Percentiles rank a stretch among this genome's conserved stretches.
Conservation (phyloP, 2,888 invertebrate species). For the Cantharis nigra region DNA sequence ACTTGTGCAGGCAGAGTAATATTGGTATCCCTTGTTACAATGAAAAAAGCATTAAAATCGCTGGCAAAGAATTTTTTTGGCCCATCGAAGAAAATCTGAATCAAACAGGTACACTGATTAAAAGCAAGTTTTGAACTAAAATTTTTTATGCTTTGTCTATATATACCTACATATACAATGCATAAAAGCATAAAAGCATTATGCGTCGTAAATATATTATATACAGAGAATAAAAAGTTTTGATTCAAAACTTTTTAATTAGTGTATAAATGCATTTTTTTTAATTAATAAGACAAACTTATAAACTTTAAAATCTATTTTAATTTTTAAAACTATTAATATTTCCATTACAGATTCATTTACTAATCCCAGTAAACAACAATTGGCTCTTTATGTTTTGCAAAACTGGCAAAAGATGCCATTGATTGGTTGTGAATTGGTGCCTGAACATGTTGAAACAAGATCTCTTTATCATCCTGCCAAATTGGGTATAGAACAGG, state of each 20-base stretch:
- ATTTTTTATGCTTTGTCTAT: no score
- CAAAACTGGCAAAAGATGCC: slow-evolving; percentile 78
- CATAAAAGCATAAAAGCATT: no score
- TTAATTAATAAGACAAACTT: no score
- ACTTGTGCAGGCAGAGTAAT: slow-evolving; percentile 71
- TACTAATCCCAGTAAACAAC: slow-evolving; percentile 60
- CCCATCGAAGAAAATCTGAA: background rate
- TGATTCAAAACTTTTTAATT: no score
- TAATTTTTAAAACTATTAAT: background rate
- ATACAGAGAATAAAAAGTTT: no score
- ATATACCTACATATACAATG: no score
- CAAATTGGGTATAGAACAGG: slow-evolving; percentile 76
- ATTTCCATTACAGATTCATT: background rate
- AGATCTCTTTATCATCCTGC: slow-evolving; percentile 75
- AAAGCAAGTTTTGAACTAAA: no score
- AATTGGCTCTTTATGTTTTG: slow-evolving; percentile 75
- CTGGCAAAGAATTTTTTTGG: slow-evolving; percentile 49
- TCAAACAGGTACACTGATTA: no score
- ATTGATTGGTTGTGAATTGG: slow-evolving; percentile 74
- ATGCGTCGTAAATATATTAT: no score
- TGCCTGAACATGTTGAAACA: slow-evolving; percentile 92
- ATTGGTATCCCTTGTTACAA: slow-evolving; percentile 60
- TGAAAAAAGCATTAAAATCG: slow-evolving; percentile 60
- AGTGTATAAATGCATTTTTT: no score
- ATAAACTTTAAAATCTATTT: no score